These are phyloP conservation scores for Nasonovia ribisnigri DNA, from an alignment of 2,888 invertebrate species.

Conservation along the genomic window DNA sequence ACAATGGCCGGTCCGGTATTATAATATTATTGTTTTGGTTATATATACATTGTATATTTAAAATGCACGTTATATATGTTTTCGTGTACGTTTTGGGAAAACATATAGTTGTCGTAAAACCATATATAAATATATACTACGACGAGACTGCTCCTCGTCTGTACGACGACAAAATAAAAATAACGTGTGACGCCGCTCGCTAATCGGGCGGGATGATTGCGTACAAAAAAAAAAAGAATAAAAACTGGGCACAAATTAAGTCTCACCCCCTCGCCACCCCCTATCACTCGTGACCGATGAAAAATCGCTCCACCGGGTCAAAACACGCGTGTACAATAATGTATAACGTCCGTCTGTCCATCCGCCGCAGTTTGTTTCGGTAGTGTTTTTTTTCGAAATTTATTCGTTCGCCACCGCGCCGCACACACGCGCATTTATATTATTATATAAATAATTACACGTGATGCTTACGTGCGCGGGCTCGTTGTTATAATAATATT, in stretches of 20 bases:
- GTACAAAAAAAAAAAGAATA: conserved; percentile 26
- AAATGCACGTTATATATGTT: background rate
- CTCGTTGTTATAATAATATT: conserved; percentile 43
- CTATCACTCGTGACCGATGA: background rate
- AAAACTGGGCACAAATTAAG: conserved; percentile 52
- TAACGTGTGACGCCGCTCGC: conserved; percentile 25
- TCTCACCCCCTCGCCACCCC: background rate
- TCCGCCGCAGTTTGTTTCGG: conserved; percentile 22
- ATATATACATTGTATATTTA: background rate
- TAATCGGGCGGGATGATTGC: conserved; percentile 53
- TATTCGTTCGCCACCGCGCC: conserved; percentile 35
- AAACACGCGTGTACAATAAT: conserved; percentile 24
- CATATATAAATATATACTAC: background rate
- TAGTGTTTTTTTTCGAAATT: conserved; percentile 46
- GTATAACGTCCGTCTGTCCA: conserved; percentile 26
- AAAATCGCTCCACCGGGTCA: conserved; percentile 53
- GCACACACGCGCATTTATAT: background rate
- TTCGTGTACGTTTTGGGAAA: background rate
- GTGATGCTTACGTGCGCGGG: conserved; percentile 54
- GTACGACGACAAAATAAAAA: conserved; percentile 24
- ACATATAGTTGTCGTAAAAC: conserved; percentile 22
- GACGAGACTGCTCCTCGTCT: background rate
- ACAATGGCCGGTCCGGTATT: conserved; percentile 12
- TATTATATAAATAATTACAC: conserved; percentile 57
- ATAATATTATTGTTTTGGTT: conserved; percentile 42